A percentile compares a stretch with the other conserved stretches of the same genome.
Evolutionary conservation across 2,113 vertebrate genomes (phyloP).

Genomic region (Arenaria interpres): DNA sequence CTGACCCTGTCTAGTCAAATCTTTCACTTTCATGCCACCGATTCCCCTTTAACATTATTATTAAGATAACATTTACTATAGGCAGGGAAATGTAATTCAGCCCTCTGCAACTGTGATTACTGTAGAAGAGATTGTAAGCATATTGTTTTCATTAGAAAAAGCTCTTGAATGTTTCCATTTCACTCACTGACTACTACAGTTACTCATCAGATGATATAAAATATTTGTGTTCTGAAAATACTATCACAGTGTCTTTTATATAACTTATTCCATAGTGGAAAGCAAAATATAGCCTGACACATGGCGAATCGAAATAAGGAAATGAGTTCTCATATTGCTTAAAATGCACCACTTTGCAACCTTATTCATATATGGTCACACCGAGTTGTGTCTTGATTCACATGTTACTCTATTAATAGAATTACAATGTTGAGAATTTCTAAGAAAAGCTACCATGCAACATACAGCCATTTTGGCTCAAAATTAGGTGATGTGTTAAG

Average conservation of each 20-base stretch:
- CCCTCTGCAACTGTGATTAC: neutral
- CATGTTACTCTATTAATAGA: neutral
- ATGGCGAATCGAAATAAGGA: neutral
- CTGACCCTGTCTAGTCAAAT: neutral
- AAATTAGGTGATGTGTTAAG: neutral
- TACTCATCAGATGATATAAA: neutral
- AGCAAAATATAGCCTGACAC: neutral
- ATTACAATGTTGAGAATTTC: neutral
- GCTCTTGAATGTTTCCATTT: neutral
- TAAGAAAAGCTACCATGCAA: neutral
- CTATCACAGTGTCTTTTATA: neutral
- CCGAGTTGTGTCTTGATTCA: neutral
- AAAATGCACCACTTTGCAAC: neutral
- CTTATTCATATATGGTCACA: neutral
- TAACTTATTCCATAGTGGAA: neutral
- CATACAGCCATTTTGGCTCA: neutral
- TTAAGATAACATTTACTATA: neutral
- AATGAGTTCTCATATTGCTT: neutral
- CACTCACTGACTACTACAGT: neutral
- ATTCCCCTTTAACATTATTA: neutral
- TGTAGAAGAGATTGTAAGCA: neutral
- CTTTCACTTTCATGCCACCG: neutral
- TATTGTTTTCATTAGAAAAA: slow-evolving; percentile 16
- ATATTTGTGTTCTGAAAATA: neutral
- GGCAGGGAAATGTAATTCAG: neutral